These are phyloP conservation scores for Cyclophora punctaria DNA, from an alignment of 2,888 invertebrate species.

Conservation along the genomic window DNA sequence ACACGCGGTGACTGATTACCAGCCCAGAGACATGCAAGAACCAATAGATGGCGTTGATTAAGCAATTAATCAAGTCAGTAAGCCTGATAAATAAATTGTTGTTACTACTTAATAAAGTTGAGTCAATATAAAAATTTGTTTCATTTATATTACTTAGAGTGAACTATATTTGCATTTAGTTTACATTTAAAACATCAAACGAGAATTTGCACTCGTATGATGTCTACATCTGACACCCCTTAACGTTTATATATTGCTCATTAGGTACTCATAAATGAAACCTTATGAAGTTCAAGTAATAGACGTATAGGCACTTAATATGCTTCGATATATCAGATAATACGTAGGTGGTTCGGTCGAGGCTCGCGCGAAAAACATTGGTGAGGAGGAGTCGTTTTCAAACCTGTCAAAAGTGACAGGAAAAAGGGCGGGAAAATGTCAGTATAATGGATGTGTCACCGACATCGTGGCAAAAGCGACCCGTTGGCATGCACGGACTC, in stretches of 20 bases:
- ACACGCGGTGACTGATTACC: conserved; percentile 55
- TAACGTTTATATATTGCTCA: no score
- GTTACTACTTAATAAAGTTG: conserved; percentile 10
- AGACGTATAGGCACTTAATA: no score
- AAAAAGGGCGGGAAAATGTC: conserved; percentile 72
- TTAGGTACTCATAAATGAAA: no score
- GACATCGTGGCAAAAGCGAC: conserved; percentile 57
- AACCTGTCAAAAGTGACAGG: conserved; percentile 72
- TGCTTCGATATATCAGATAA: conserved; percentile 27
- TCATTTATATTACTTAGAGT: neutral
- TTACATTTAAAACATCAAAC: no score
- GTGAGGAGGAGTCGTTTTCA: conserved; percentile 66
- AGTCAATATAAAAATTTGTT: neutral
- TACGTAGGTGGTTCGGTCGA: conserved; percentile 35
- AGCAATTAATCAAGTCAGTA: conserved; percentile 55
- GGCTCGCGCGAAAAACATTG: conserved; percentile 56
- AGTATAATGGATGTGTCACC: conserved; percentile 73
- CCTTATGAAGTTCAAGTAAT: no score
- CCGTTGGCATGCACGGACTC: conserved; percentile 52
- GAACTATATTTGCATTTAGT: no score
- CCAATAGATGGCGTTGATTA: conserved; percentile 63
- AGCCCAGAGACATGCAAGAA: conserved; percentile 44
- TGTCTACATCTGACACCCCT: no score
- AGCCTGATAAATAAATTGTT: conserved; percentile 23
- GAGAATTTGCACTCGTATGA: no score